Evolutionary conservation across 2,113 vertebrate species (phyloP), one percentile per base, ranked within the genome.

Genomic region (Boulengeromyrus knoepffleri): DNA sequence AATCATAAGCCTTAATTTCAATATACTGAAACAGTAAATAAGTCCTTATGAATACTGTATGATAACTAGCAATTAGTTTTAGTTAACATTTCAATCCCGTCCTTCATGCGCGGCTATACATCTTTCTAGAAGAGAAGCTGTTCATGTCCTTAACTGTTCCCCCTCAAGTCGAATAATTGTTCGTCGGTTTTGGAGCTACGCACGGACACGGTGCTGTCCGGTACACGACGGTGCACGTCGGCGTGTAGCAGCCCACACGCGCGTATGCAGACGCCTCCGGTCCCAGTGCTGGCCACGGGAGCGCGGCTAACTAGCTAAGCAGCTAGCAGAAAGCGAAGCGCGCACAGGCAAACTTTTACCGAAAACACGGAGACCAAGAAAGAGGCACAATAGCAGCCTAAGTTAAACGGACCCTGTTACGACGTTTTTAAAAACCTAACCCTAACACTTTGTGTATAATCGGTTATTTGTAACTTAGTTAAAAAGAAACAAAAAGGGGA

Each of bases 141-240:
- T 49, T 87, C 86, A 52, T 91, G 93, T 94, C 93, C 93, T 93
- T 88, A 93, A 12, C 89, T 94, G 93, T 92, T 92, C 93, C 92
- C 91, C 56, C 47, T 91, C 74, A 90, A 88, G 45, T 85, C 88
- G 80, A 83, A 53, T 89, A 9, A 5, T 85, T 89, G 84, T 6
- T 36, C 31, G 47, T 17, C 5, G 47, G 62, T 62, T 77, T 58
- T 84, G 80, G 70, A 74, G 88, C 77, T 49, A 90, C 50, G 46
- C 86, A 39, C n/a, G 66, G 90, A 87, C 77, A 88, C 39, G 70
- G 90, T 74, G 62, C 24, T 91, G 90, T 93, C 91, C 91, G 88
- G 92, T 93, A 93, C 94, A 93, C 91, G 93, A 89, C 90, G 80
- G 84, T n/a, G 45, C 24, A 49, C 46, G 24, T 24, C 24, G 42